Base-by-base conservation (phyloP, 2,797 vertebrate genomes). In the Enteromius afrohamiltoni region DNA sequence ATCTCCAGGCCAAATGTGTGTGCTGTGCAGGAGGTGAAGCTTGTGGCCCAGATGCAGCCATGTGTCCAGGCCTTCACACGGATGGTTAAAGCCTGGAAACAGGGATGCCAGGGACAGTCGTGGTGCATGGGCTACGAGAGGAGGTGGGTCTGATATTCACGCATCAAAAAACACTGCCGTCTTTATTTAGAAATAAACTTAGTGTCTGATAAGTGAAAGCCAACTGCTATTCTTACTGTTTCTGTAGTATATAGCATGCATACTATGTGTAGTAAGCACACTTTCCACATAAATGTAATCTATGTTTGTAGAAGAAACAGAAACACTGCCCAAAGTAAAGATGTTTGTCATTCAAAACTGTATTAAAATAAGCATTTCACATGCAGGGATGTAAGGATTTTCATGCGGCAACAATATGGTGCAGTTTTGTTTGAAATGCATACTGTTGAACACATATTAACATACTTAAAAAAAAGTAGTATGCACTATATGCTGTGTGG, bases 1-100 rank as follows among this genome's bases (percentile, higher is more conserved):
- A 31, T 76, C 45, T 79, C 85, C 92, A 99, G 98, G 98, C 95
- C 96, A 0, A 97, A 99, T 0, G 97, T 99, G 84, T 99, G 98
- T 0, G 85, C 90, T 0, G 94, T 96, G 89, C 94, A 85, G 88
- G 93, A 97, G 92, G 91, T 97, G 91, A 93, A 88, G 0, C 85
- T 97, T 53, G 95, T 97, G 62, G 94, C 95, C 82, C 97, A 92
- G 80, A 95, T 90, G 91, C 97, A 96, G 93, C 97, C 97, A 0
- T 97, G 96, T 0, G 92, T 96, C 85, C 96, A 92, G 88, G 95
- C 95, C 67, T 94, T 96, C 88, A 95, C 92, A 77, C 95, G 93
- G 3, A 87, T 93, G 47, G 94, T 95, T 86, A 95, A 93, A 64
- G 93, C 96, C 80, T 98, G 97, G 98, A 96, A 93, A 88, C 95